Percentiles rank a stretch among this genome's conserved stretches.
Conservation (phyloP, 1,140 invertebrate species). For the Galleria mellonella region DNA sequence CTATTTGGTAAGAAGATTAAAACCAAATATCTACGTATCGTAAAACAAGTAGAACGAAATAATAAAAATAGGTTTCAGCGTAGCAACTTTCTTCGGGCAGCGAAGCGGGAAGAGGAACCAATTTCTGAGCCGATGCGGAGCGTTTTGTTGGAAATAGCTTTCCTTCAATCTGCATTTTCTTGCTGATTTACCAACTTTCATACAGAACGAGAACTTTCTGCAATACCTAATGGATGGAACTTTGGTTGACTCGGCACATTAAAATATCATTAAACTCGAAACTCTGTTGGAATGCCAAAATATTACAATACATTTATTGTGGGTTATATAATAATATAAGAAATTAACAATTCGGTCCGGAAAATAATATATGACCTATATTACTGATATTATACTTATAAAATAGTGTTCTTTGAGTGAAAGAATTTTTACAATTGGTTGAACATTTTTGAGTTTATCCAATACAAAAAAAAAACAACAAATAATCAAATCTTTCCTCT, state of each 20-base stretch:
- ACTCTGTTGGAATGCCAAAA: not conserved
- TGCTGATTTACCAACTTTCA: slow-evolving; percentile 73
- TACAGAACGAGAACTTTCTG: slow-evolving; percentile 46
- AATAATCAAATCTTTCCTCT: no score
- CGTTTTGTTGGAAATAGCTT: slow-evolving; percentile 73
- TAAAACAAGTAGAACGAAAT: slow-evolving; percentile 58
- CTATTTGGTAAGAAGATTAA: slow-evolving; percentile 31
- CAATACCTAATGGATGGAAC: slow-evolving; percentile 36
- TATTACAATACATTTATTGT: not conserved
- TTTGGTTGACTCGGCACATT: slow-evolving; percentile 46
- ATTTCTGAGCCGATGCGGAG: slow-evolving; percentile 68
- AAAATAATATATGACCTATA: not conserved
- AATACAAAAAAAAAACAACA: not conserved
- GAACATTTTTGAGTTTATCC: no score
- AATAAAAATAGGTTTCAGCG: slow-evolving; percentile 69
- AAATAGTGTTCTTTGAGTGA: no score
- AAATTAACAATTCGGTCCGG: not conserved
- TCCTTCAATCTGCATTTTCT: slow-evolving; percentile 73
- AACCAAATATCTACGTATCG: slow-evolving; percentile 32
- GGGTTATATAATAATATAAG: not conserved
- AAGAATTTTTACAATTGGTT: no score
- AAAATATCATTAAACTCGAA: slow-evolving; percentile 40
- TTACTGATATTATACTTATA: not conserved
- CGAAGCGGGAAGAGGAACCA: slow-evolving; percentile 65
- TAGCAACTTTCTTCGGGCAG: slow-evolving; percentile 64